Conservation (phyloP, 2,888 invertebrate species). For the Apoda limacodes region DNA sequence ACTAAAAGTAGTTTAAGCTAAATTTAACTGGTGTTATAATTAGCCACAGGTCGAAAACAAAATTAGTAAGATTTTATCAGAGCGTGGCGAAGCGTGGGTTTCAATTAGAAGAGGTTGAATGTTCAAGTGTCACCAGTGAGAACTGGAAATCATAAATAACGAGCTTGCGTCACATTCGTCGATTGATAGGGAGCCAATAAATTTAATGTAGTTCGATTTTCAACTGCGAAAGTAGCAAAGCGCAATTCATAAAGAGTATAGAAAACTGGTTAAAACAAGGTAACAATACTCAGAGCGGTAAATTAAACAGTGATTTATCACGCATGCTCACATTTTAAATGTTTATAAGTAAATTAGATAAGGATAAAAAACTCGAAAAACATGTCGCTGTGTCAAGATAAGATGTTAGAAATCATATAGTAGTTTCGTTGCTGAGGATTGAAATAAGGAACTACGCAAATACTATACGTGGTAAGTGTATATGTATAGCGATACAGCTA, state of each 20-base stretch:
- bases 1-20: constrained; percentile 40
- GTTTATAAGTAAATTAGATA: constrained; percentile 52
- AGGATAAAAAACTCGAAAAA: constrained; percentile 33
- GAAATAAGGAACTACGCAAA: too few species aligned
- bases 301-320: constrained; percentile 35
- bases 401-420: constrained; percentile 23
- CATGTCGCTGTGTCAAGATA: constrained; percentile 31
- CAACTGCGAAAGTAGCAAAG: constrained; percentile 29
- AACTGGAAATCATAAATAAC: constrained; percentile 33
- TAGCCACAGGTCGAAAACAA: constrained; percentile 50
- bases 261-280: too few species aligned
- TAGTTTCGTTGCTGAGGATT: too few species aligned
- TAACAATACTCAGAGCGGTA: constrained; percentile 27
- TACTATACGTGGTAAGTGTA: too few species aligned
- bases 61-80: constrained; percentile 38
- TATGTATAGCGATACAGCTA: too few species aligned
- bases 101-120: constrained; percentile 40
- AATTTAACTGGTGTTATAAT: constrained; percentile 42
- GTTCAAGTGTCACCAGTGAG: constrained; percentile 36
- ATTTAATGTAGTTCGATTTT: constrained; percentile 27
- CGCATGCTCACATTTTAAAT: constrained; percentile 33
- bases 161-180: constrained; percentile 28
- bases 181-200: constrained; percentile 40
- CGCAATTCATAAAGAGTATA: too few species aligned
- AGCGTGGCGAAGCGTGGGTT: constrained; percentile 51